These are phyloP conservation scores for Tinamus guttatus DNA, from an alignment of 2,113 vertebrate genomes.

Conservation along the genomic window DNA sequence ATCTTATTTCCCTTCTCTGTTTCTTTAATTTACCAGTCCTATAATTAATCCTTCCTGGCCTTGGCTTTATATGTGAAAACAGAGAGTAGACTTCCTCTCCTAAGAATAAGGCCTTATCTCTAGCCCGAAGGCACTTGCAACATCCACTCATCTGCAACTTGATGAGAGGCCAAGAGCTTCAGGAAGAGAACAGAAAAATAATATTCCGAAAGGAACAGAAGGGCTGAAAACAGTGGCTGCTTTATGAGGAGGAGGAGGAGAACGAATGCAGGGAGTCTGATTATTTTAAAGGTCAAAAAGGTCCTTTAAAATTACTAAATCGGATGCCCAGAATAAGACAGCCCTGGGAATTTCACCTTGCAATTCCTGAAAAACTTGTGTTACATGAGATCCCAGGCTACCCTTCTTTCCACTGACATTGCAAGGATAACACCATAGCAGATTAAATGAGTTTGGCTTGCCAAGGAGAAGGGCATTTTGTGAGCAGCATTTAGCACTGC, in stretches of 20 bases:
- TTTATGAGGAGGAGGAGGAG: conserved; percentile 50
- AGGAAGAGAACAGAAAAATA: not conserved
- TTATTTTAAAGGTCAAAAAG: conserved; percentile 49
- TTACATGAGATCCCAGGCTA: not conserved
- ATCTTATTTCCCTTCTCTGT: not conserved
- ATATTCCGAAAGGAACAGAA: not conserved
- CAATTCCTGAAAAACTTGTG: not conserved
- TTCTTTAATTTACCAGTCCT: not conserved
- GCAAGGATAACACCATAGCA: not conserved
- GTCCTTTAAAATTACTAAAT: not conserved
- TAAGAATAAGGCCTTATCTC: not conserved
- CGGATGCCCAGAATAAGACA: not conserved
- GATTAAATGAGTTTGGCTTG: not conserved
- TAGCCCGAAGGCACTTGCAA: not conserved
- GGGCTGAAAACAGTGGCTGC: conserved; percentile 25
- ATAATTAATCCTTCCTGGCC: not conserved
- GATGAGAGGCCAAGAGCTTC: not conserved
- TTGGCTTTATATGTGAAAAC: not conserved
- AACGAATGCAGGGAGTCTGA: conserved; percentile 19
- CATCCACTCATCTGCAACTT: not conserved
- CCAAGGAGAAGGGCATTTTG: not conserved
- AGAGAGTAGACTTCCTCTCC: not conserved
- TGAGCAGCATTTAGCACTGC: not conserved
- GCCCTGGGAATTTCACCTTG: conserved; percentile 5
- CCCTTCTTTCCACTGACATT: not conserved